phyloP scores from a whole-genome alignment of 2,113 vertebrate genomes.

The Erythrocercus mccallii region DNA sequence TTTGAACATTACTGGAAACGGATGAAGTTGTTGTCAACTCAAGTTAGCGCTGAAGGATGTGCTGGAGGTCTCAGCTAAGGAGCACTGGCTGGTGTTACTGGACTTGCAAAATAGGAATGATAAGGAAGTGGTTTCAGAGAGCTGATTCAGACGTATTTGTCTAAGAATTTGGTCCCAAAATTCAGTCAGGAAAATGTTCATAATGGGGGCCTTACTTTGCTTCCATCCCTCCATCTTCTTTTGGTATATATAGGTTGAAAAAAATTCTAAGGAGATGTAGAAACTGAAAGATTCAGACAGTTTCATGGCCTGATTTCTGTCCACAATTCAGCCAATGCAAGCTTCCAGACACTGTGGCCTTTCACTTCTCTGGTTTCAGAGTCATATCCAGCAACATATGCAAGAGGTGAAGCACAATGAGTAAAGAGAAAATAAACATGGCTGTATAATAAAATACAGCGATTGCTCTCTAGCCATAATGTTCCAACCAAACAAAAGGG shows the following conservation, averaged over 20 bases:
- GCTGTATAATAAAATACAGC: neutral
- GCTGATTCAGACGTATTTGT: neutral
- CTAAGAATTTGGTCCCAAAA: neutral
- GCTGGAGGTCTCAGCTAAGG: neutral
- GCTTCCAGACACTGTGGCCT: neutral
- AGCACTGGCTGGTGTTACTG: neutral
- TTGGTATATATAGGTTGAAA: neutral
- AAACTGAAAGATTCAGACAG: neutral
- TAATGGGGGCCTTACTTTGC: neutral
- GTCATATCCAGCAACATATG: neutral
- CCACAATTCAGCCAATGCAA: neutral
- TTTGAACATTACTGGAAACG: neutral
- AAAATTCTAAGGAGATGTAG: neutral
- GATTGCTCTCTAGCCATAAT: neutral
- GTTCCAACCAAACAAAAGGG: neutral
- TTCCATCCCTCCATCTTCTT: neutral
- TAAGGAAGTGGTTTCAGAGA: neutral
- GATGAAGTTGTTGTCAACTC: neutral
- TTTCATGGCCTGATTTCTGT: neutral
- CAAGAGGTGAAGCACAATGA: neutral
- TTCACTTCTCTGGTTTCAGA: neutral
- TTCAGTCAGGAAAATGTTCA: neutral
- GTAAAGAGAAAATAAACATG: neutral
- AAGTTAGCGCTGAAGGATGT: neutral
- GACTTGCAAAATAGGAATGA: neutral